phyloP scores from a whole-genome alignment of 2,113 vertebrate genomes.

The Rhinogobius similis region DNA sequence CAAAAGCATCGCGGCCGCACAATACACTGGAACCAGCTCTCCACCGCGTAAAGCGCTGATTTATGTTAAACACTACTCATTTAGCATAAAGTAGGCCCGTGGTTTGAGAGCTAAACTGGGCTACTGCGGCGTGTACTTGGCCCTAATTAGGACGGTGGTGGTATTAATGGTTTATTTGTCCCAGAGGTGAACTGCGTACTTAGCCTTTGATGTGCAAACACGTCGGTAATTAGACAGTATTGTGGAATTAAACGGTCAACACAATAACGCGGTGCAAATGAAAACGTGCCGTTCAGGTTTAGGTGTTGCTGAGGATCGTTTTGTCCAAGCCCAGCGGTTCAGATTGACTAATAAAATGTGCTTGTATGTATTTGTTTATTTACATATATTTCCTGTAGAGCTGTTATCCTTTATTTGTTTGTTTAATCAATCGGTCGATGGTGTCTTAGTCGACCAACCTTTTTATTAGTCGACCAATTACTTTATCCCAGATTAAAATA shows the following conservation, averaged over 20 bases:
- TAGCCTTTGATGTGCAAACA: slow-evolving; percentile 56
- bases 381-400: too few species aligned
- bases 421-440: too few species aligned
- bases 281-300: background rate
- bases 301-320: background rate
- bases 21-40: slow-evolving; percentile 7
- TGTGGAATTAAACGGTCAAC: slow-evolving; percentile 41
- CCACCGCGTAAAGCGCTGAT: slow-evolving; percentile 14
- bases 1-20: slow-evolving; percentile 21
- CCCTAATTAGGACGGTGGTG: slow-evolving; percentile 28
- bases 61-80: slow-evolving; percentile 27
- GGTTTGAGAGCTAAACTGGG: slow-evolving; percentile 32
- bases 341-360: too few species aligned
- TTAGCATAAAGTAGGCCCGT: slow-evolving; percentile 12
- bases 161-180: slow-evolving; percentile 22
- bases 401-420: too few species aligned
- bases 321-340: background rate
- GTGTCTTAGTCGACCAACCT: too few species aligned
- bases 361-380: too few species aligned
- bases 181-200: slow-evolving; percentile 19
- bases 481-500: too few species aligned
- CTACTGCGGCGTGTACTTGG: slow-evolving; percentile 5
- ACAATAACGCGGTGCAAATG: slow-evolving; percentile 24
- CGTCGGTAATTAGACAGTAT: slow-evolving; percentile 49
- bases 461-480: too few species aligned